Percentiles rank a stretch among this genome's conserved stretches.
Evolutionary conservation across 2,797 vertebrate species (phyloP).

Genomic region (Trachurus trachurus): DNA sequence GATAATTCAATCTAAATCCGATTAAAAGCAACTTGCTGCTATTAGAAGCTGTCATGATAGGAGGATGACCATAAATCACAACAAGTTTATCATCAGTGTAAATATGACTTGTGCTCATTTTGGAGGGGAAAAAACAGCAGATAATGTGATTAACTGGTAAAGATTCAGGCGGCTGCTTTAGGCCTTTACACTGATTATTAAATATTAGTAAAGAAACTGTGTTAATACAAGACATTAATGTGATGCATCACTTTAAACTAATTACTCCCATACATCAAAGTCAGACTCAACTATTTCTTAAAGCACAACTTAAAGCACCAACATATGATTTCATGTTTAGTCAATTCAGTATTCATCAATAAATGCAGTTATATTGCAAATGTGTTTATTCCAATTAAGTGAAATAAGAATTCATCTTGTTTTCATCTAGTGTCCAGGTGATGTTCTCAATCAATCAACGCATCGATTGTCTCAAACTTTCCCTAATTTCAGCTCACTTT

Average conservation of each 20-base stretch:
- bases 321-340: not conserved
- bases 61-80: slow-evolving; percentile 39
- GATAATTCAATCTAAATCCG: slow-evolving; percentile 45
- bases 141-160: slow-evolving; percentile 27
- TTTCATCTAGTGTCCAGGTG: not conserved
- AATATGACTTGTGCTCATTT: slow-evolving; percentile 8
- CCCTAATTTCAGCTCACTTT: not conserved
- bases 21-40: slow-evolving; percentile 33
- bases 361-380: too few species aligned
- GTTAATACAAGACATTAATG: not conserved
- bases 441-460: not conserved
- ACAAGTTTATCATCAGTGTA: slow-evolving; percentile 10
- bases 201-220: slow-evolving; percentile 20
- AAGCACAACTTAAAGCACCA: not conserved
- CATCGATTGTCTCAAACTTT: not conserved
- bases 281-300: not conserved
- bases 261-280: slow-evolving; percentile 19
- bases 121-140: not conserved
- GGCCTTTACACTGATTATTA: slow-evolving; percentile 26
- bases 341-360: not conserved
- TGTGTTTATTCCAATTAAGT: not conserved
- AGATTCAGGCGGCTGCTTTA: not conserved
- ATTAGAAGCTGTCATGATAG: slow-evolving; percentile 7
- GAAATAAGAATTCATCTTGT: not conserved
- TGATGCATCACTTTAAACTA: not conserved